Conservation (phyloP, 2,797 vertebrate species). For the Dermochelys coriacea region DNA sequence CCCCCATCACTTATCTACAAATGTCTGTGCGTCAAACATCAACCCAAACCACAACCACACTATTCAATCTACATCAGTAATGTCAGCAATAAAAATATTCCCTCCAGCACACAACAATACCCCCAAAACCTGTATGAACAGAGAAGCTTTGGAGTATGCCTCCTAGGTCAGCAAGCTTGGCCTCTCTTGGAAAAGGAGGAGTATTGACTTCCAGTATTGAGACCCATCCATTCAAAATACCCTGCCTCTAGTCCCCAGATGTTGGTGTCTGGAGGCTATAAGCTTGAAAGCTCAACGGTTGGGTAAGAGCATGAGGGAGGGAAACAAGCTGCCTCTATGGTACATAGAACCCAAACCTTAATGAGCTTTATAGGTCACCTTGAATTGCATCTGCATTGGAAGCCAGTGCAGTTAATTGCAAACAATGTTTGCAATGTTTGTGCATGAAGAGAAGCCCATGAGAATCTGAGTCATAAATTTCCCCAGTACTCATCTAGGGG, state of each 20-base stretch:
- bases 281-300: slow-evolving; percentile 24
- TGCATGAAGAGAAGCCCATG: background rate
- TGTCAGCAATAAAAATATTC: background rate
- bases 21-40: background rate
- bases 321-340: background rate
- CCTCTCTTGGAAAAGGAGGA: background rate
- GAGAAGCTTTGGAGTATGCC: background rate
- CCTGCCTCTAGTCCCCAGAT: background rate
- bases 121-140: background rate
- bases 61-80: background rate
- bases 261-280: background rate
- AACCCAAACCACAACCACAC: background rate
- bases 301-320: background rate
- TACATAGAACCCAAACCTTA: background rate
- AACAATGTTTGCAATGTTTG: background rate
- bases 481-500: background rate
- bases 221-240: slow-evolving; percentile 29
- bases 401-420: background rate
- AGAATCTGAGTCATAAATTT: background rate
- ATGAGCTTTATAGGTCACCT: background rate
- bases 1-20: rapidly evolving
- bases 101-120: background rate
- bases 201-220: background rate
- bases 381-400: background rate
- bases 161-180: background rate